A percentile compares a stretch with the other conserved stretches of the same genome.
Evolutionary conservation across 1,140 invertebrate species (phyloP).

Genomic region (Musca vetustissima): DNA sequence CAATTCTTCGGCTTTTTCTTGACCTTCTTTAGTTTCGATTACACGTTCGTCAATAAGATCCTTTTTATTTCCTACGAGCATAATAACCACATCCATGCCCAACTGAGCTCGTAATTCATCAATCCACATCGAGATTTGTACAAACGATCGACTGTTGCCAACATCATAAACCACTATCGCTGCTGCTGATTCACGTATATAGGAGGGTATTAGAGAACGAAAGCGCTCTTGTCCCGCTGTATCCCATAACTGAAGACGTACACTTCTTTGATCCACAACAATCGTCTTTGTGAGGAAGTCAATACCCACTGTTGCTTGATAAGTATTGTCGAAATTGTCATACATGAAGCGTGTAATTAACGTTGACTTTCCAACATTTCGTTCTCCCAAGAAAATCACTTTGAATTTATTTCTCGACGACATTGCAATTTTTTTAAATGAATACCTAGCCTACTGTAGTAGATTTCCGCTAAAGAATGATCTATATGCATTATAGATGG

Average conservation of each 20-base stretch:
- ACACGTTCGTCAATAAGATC: constrained; percentile 98
- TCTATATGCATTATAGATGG: no score
- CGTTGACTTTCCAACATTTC: constrained; percentile 99
- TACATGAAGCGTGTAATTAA: constrained; percentile 99
- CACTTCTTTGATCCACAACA: constrained; percentile 99
- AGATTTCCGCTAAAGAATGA: no score
- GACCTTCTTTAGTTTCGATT: constrained; percentile 97
- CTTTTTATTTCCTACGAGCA: constrained; percentile 99
- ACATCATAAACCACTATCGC: constrained; percentile 99
- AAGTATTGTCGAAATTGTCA: constrained; percentile 99
- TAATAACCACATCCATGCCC: constrained; percentile 99
- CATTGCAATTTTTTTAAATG: no score
- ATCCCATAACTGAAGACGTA: constrained; percentile 94
- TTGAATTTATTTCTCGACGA: constrained; percentile 98
- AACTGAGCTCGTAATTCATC: constrained; percentile 99
- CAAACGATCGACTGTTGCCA: constrained; percentile 98
- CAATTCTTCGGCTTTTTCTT: constrained; percentile 96
- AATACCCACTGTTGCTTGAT: constrained; percentile 99
- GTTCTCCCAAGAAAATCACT: constrained; percentile 98
- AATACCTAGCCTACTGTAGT: no score
- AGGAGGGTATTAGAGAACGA: constrained; percentile 97
- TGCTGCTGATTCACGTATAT: constrained; percentile 98
- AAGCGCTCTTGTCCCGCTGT: constrained; percentile 98
- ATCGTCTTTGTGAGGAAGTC: constrained; percentile 99
- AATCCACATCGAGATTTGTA: constrained; percentile 99